A percentile compares a stretch with the other conserved stretches of the same genome.
phyloP scores from a whole-genome alignment of 2,888 invertebrate genomes.

The Polydrusus tereticollis region DNA sequence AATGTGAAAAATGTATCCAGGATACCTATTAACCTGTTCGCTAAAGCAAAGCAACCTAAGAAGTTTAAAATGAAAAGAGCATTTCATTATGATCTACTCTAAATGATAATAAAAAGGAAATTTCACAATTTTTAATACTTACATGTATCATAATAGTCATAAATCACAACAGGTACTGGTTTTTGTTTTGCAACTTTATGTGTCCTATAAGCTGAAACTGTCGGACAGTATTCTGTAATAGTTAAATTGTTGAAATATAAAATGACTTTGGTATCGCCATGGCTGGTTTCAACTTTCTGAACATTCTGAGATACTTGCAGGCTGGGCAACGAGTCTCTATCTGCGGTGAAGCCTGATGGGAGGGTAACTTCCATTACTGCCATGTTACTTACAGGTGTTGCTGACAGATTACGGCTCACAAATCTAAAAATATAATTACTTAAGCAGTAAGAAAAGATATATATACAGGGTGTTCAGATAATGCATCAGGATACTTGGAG shows the following conservation, averaged over 20 bases:
- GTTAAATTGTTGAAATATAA: constrained; percentile 81
- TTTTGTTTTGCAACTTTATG: constrained; percentile 89
- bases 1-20: no score
- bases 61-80: no score
- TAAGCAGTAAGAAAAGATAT: no score
- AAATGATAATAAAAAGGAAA: not conserved
- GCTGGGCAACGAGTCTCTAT: constrained; percentile 79
- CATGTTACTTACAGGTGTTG: constrained; percentile 85
- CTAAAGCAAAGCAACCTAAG: no score
- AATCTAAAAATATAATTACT: constrained; percentile 72
- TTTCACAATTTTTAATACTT: constrained; percentile 64
- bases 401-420: constrained; percentile 71
- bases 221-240: constrained; percentile 80
- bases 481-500: no score
- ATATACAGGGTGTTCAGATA: no score
- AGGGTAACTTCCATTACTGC: constrained; percentile 90
- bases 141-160: constrained; percentile 95
- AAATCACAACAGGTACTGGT: constrained; percentile 86
- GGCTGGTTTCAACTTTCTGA: constrained; percentile 78
- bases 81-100: no score
- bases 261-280: constrained; percentile 75
- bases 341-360: constrained; percentile 92
- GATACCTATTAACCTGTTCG: no score
- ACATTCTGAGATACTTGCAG: constrained; percentile 72
- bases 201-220: constrained; percentile 85